Percentiles rank a stretch among this genome's conserved stretches.
phyloP scores from a whole-genome alignment of 1,140 invertebrate species.

The Phymorhynchus buccinoides region DNA sequence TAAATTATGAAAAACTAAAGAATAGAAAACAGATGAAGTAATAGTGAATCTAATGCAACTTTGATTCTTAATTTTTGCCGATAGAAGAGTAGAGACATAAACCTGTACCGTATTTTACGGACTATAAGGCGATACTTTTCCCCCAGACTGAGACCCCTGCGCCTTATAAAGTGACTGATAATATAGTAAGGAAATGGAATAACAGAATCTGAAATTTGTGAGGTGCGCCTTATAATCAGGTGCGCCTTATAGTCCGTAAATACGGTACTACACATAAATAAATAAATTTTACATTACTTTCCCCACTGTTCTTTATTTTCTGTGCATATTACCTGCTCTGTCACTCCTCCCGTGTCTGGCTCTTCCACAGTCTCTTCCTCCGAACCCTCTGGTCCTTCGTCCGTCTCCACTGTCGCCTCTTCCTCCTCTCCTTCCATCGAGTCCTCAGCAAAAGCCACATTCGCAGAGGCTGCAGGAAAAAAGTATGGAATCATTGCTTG shows the following conservation, averaged over 20 bases:
- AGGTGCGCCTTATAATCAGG: no score
- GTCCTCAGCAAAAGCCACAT: slow-evolving; percentile 54
- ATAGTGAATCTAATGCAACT: neutral
- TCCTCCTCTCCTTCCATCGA: slow-evolving; percentile 67
- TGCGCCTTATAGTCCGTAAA: no score
- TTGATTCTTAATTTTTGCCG: neutral
- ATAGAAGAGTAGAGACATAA: neutral
- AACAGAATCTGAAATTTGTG: no score
- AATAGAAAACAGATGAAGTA: no score
- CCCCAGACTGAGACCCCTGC: no score
- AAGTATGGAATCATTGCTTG: neutral
- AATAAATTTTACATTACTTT: neutral
- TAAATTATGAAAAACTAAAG: neutral
- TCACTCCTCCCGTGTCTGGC: slow-evolving; percentile 53
- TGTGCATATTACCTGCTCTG: slow-evolving; percentile 61
- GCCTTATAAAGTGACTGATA: no score
- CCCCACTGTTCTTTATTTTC: neutral
- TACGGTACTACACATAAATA: no score
- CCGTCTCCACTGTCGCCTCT: slow-evolving; percentile 65
- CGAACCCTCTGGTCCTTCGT: slow-evolving; percentile 47
- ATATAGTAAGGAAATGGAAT: no score
- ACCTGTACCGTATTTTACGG: no score
- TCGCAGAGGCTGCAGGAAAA: slow-evolving; percentile 19
- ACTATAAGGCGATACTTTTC: no score
- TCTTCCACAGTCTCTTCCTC: slow-evolving; percentile 49